phyloP scores from a whole-genome alignment of 2,888 invertebrate genomes.

The Druceiella hillmani region DNA sequence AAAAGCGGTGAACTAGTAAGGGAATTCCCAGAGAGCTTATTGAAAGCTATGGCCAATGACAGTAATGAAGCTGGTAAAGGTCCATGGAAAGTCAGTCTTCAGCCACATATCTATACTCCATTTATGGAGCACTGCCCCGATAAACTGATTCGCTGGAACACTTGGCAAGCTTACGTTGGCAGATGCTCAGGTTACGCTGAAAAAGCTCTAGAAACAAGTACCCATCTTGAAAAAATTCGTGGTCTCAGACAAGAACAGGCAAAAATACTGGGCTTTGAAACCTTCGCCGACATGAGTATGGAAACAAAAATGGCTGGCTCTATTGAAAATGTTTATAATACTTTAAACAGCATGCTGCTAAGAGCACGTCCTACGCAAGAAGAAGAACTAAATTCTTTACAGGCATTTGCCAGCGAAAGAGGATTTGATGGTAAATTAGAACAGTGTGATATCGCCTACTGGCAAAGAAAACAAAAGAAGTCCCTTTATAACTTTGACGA shows the following conservation, averaged over 20 bases:
- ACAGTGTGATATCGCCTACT: slow-evolving; percentile 84
- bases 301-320: slow-evolving; percentile 88
- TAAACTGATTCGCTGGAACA: slow-evolving; percentile 69
- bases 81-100: slow-evolving; percentile 80
- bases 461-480: slow-evolving; percentile 71
- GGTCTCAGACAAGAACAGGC: slow-evolving; percentile 64
- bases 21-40: slow-evolving; percentile 67
- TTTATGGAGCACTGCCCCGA: slow-evolving; percentile 85
- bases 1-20: slow-evolving; percentile 59
- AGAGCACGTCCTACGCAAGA: slow-evolving; percentile 71
- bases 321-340: slow-evolving; percentile 65
- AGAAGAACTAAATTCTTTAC: slow-evolving; percentile 64
- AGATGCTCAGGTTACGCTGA: slow-evolving; percentile 64
- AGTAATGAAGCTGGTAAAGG: slow-evolving; percentile 57
- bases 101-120: slow-evolving; percentile 63
- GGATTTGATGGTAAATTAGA: slow-evolving; percentile 67
- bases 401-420: slow-evolving; percentile 64
- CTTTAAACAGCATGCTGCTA: slow-evolving; percentile 61
- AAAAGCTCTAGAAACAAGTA: slow-evolving; percentile 62
- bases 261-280: slow-evolving; percentile 69
- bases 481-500: slow-evolving; percentile 64
- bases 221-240: slow-evolving; percentile 74
- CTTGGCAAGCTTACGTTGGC: slow-evolving; percentile 75
- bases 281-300: slow-evolving; percentile 84
- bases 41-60: slow-evolving; percentile 61